phyloP scores from a whole-genome alignment of 2,888 invertebrate species.

The Latrodectus hesperus region DNA sequence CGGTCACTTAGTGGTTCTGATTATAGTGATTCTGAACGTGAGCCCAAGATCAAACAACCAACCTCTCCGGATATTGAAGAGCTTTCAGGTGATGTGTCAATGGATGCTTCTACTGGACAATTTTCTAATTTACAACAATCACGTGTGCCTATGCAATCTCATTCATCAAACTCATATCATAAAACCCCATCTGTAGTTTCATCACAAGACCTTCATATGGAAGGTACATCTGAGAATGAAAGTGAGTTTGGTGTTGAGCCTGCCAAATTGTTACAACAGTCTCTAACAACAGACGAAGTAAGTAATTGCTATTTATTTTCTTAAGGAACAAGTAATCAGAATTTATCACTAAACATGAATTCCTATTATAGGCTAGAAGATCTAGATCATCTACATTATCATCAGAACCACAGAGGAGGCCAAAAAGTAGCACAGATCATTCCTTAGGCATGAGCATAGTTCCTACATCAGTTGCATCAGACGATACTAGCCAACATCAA shows the following conservation, averaged over 20 bases:
- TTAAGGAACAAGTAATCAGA: not conserved
- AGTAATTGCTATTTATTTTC: not conserved
- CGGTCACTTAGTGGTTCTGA: constrained; percentile 39
- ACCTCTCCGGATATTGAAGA: constrained; percentile 40
- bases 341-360: not conserved
- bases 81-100: constrained; percentile 13
- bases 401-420: constrained; percentile 20
- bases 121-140: constrained; percentile 9
- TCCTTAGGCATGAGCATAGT: constrained; percentile 15
- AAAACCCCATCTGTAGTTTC: constrained; percentile 11
- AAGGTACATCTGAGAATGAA: constrained; percentile 18
- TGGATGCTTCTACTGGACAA: not conserved
- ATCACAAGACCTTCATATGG: constrained; percentile 19
- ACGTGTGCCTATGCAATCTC: constrained; percentile 28
- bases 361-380: not conserved
- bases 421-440: constrained; percentile 29
- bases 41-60: constrained; percentile 37
- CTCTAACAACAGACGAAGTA: constrained; percentile 50
- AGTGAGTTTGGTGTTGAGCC: constrained; percentile 41
- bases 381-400: constrained; percentile 12
- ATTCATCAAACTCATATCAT: constrained; percentile 16
- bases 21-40: constrained; percentile 10
- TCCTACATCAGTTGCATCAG: constrained; percentile 24
- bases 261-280: constrained; percentile 39
- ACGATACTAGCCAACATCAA: constrained; percentile 15